Evolutionary conservation across 2,797 vertebrate species (phyloP).

Genomic region (Sebastes vulpes): DNA sequence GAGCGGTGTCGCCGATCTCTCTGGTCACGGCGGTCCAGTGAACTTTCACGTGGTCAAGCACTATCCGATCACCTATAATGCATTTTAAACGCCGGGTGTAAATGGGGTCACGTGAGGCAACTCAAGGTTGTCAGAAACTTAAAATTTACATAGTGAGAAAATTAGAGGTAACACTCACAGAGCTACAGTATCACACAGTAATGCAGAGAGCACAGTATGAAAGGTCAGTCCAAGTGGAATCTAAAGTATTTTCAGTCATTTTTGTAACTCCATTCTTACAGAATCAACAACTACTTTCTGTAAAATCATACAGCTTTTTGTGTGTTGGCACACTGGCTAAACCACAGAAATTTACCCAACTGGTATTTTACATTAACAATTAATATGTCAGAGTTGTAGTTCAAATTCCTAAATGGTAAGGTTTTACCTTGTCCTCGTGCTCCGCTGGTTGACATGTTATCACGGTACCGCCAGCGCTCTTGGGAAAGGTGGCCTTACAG

Average conservation of each 20-base stretch:
- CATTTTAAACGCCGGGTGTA: neutral
- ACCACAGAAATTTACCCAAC: neutral
- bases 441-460: conserved; percentile 92
- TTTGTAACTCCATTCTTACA: neutral
- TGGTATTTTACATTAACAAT: neutral
- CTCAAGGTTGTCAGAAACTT: conserved; percentile 41
- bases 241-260: conserved; percentile 27
- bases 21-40: neutral
- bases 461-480: conserved; percentile 87
- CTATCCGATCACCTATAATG: neutral
- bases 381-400: neutral
- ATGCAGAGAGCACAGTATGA: conserved; percentile 78
- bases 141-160: conserved; percentile 52
- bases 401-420: neutral
- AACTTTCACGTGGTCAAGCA: neutral
- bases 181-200: conserved; percentile 83
- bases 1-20: neutral
- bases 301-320: neutral
- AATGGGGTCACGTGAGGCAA: conserved; percentile 48
- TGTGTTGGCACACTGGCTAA: neutral
- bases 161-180: conserved; percentile 85
- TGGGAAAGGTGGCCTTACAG: conserved; percentile 93
- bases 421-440: conserved; percentile 93
- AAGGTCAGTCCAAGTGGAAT: conserved; percentile 72
- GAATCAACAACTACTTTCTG: neutral